Evolutionary conservation across 2,888 invertebrate genomes (phyloP), one percentile per base, ranked within the genome.

Genomic region (Lymantria dispar): DNA sequence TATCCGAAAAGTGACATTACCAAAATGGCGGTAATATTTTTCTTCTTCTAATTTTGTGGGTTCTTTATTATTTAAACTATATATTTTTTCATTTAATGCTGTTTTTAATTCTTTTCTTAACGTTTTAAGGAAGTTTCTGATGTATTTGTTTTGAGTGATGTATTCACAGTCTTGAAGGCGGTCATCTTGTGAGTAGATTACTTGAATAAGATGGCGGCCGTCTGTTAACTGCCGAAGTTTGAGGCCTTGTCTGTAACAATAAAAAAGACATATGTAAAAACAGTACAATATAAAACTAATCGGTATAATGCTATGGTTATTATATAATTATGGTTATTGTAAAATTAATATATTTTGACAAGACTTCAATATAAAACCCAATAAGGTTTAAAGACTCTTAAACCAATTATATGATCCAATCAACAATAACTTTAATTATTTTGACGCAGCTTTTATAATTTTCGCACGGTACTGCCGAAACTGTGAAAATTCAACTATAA

Each of bases 141-240:
- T 92, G 39, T 92, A 83, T 76, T 84, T 88, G 31, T 80, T 79
- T 63, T 94, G 92, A 3, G 92, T 87, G 48, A 94, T 85, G 74
- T 93, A 93, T 76, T 95, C 95, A 79, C 95, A 95, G 83, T 95
- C 95, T 73, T 93, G 91, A 7, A 95, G 83, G 51, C 80, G 85
- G 64, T 93, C 92, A 68, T 91, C 88, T 67, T 91, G 91, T 47
- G 93, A 87, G 87, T 94, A 95, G 62, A 95, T 95, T 36, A 95
- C 80, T 83, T 95, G 95, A 43, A 95, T 92, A 78, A 95, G 92
- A 80, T 94, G 93, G 64, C 89, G 87, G 50, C 94, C 94, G 72
- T 94, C 94, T n/a, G 94, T 93, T 61, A 95, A 83, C 77, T 95
- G 94, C 14, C 94, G 93, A 22, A 95, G 91, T 61, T 91, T 92